Base-by-base conservation (phyloP, 2,888 invertebrate genomes). In the Drosophila paranaensis region DNA sequence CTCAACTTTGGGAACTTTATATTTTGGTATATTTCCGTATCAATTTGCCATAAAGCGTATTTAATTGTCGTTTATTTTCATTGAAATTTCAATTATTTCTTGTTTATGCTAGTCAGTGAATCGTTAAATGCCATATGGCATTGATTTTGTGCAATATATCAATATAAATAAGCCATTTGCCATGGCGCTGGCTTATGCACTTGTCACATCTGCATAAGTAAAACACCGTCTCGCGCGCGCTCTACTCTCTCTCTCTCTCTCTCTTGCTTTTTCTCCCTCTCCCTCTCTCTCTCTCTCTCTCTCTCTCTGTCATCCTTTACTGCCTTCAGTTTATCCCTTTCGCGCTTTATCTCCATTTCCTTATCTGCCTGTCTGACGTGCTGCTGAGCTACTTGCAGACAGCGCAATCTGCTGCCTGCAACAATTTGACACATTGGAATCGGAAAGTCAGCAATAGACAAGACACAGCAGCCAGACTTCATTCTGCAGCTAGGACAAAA, bases 151-250 rank as follows among this genome's bases (percentile, higher is more conserved):
- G 64, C 86, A 82, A 88, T 82, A 88, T 74, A 85, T 85, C 88
- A 85, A 88, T 71, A 86, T 82, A 77, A 82, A 82, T 71, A 82
- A 80, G 83, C 57, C 70, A 80, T 86, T 86, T 83, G 72, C 74
- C 71, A 64, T 72, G 57, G 57, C 65, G 61, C 56, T 65, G 74
- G 77, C 81, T 78, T 81, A 78, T 87, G 85, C 82, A 88, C 81
- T 85, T 88, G 82, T 82, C 82, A 88, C 82, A 82, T 88, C 82
- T 82, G 88, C 88, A 83, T 77, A 86, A 70, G 64, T 51, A 50
- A 58, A 45, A 40, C 42, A 30, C 25, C 33, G 35, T 54, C 37
- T n/a, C 14, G 33, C 13, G 2, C 13, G 3, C 27, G 1, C 40
- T 9, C 37, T 20, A 20, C 20, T 20, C 20, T 1, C 20, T 30